Evolutionary conservation across 1,140 invertebrate species (phyloP).

Genomic region (Heliconius congener): DNA sequence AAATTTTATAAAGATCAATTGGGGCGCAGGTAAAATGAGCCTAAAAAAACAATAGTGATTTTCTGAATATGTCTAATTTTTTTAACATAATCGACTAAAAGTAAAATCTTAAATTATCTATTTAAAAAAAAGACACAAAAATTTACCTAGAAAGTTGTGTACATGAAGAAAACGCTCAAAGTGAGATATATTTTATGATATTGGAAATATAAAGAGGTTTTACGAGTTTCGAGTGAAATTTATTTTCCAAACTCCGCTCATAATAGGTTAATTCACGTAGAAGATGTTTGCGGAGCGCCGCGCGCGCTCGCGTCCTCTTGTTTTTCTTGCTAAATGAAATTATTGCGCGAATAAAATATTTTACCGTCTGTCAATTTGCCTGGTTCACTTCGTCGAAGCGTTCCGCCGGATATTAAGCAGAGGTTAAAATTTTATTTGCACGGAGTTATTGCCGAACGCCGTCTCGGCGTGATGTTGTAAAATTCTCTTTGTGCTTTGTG

Average conservation of each 20-base stretch:
- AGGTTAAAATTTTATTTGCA: slow-evolving; percentile 79
- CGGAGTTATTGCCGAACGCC: slow-evolving; percentile 66
- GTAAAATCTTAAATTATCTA: neutral
- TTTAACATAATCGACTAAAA: too few relatives aligned
- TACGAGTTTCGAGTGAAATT: slow-evolving; percentile 58
- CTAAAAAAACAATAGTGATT: too few relatives aligned
- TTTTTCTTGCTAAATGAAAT: slow-evolving; percentile 79
- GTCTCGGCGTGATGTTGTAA: slow-evolving; percentile 63
- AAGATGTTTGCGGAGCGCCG: slow-evolving; percentile 69
- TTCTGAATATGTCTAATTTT: too few relatives aligned
- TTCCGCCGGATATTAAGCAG: slow-evolving; percentile 75
- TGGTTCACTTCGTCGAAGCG: slow-evolving; percentile 62
- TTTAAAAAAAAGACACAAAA: neutral
- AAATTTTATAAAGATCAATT: too few relatives aligned
- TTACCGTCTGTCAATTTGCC: slow-evolving; percentile 79
- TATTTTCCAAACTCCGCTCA: slow-evolving; percentile 61
- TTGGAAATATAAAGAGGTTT: slow-evolving; percentile 53
- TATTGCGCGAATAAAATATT: slow-evolving; percentile 79
- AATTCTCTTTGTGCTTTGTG: slow-evolving; percentile 50
- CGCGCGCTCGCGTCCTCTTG: slow-evolving; percentile 51
- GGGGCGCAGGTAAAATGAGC: too few relatives aligned
- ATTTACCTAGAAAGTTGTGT: neutral
- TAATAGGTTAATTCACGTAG: slow-evolving; percentile 78
- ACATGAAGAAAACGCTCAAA: slow-evolving; percentile 3
- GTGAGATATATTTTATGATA: slow-evolving; percentile 28